A percentile compares a stretch with the other conserved stretches of the same genome.
Conservation (phyloP, 2,888 invertebrate genomes). For the Drosophila macrospina region DNA sequence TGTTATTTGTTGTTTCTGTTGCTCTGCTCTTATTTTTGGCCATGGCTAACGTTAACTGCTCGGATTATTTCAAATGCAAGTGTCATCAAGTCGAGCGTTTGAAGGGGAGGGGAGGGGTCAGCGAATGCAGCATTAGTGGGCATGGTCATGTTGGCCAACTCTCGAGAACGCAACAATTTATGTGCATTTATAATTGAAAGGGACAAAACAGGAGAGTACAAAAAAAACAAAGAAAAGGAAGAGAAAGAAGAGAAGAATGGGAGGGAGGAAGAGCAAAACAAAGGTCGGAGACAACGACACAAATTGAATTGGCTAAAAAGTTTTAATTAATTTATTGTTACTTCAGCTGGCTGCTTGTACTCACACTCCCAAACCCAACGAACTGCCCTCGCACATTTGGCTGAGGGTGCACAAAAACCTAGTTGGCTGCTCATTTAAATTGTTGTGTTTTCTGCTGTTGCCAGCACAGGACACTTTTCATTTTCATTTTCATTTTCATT, state of each 20-base stretch:
- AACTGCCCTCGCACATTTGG: not conserved
- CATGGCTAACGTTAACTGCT: slow-evolving; percentile 42
- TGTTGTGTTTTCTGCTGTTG: slow-evolving; percentile 42
- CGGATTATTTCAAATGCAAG: slow-evolving; percentile 77
- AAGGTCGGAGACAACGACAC: slow-evolving; percentile 71
- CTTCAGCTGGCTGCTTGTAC: slow-evolving; percentile 67
- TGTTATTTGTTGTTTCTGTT: slow-evolving; percentile 12
- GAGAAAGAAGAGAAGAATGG: not conserved
- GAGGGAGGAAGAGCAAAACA: slow-evolving; percentile 38
- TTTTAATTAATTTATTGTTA: slow-evolving; percentile 81
- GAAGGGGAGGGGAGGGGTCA: no score
- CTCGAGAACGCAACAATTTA: slow-evolving; percentile 67
- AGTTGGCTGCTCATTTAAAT: slow-evolving; percentile 72
- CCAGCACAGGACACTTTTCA: slow-evolving; percentile 60
- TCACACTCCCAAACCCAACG: slow-evolving; percentile 30
- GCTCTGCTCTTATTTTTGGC: slow-evolving; percentile 36
- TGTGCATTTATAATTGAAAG: slow-evolving; percentile 80
- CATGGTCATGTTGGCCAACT: slow-evolving; percentile 37
- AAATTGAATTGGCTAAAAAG: slow-evolving; percentile 82
- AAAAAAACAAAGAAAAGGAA: slow-evolving; percentile 16
- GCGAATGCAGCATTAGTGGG: slow-evolving; percentile 26
- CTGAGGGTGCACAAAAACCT: slow-evolving; percentile 9
- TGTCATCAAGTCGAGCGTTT: slow-evolving; percentile 59
- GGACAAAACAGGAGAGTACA: slow-evolving; percentile 51
- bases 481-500: slow-evolving; percentile 62